Base-by-base conservation (phyloP, 2,113 vertebrate genomes). In the Clarias batrachus region DNA sequence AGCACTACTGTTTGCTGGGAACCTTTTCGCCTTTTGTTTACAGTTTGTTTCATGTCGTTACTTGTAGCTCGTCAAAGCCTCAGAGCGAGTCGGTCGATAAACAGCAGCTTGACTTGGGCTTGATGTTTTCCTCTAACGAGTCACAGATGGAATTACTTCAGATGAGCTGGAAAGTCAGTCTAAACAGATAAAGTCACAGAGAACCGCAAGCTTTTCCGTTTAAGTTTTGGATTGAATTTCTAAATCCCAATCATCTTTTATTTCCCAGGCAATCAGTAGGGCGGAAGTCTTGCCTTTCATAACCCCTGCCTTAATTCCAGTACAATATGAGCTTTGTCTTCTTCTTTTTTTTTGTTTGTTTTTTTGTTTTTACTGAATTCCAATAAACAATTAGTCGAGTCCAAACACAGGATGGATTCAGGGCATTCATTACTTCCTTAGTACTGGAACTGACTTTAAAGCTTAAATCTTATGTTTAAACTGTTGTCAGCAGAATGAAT, bases 141-240 rank as follows among this genome's bases (percentile, higher is more conserved):
- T 78, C 41, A 85, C 12, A 56, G 84, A 66, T 78, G 83, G 33
- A n/a, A 74, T 30, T 48, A 52, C n/a, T 56, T 84, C 54, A 21
- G 27, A 83, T 70, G 33, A 30, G 16, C 9, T 56, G 65, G 10
- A 57, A 65, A 68, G 13, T 11, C 57, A 57, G 63, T 66, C 41
- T 77, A 66, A 65, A 85, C 73, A 77, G 73, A 76, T 76, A 77
- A 63, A 85, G 57, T 77, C 33, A 30, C 37, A 48, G 0, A 19
- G 14, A 41, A 77, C 30, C 9, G 5, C 77, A 80, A 60, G 25
- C 25, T 3, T 56, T 56, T 10, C 8, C n/a, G 19, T 57, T 27
- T 27, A 17, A 3, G 14, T 57, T 78, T 56, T 56, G 70, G 68
- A 37, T 14, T 27, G 48, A 57, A 52, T 25, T 19, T 76, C 33